These are phyloP conservation scores for Trissolcus basalis DNA, from an alignment of 1,140 invertebrate species.

Conservation along the genomic window DNA sequence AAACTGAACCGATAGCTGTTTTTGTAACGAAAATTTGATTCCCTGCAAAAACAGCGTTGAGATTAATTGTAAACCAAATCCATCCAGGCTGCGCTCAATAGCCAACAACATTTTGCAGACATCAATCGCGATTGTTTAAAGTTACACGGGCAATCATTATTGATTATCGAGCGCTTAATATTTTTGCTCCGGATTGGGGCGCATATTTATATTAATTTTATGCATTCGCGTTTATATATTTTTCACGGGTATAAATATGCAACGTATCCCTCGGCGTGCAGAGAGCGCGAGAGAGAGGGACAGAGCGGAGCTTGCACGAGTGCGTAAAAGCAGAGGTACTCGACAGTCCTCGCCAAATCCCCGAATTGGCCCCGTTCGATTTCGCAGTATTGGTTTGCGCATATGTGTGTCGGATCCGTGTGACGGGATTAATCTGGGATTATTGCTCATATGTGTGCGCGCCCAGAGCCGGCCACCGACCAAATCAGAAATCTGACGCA, in stretches of 20 bases:
- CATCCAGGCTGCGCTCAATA: constrained; percentile 4
- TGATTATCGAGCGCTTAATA: constrained; percentile 1
- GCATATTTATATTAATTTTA: constrained; percentile 45
- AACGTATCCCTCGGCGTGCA: not conserved
- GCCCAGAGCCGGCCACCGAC: constrained; percentile 59
- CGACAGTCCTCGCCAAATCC: constrained; percentile 45
- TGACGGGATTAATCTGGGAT: constrained; percentile 46
- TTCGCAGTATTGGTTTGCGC: constrained; percentile 35
- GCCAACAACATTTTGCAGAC: not conserved
- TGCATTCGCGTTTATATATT: constrained; percentile 20
- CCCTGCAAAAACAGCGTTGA: too few species aligned
- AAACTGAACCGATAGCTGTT: too few species aligned
- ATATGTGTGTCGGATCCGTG: constrained; percentile 43
- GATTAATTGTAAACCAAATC: too few species aligned
- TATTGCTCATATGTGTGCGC: constrained; percentile 60
- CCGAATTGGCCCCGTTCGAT: constrained; percentile 49
- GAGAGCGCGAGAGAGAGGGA: too few species aligned
- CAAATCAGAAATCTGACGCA: constrained; percentile 74
- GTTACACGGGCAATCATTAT: constrained; percentile 8
- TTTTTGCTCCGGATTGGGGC: constrained; percentile 1
- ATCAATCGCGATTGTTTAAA: constrained; percentile 2
- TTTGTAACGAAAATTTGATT: too few species aligned
- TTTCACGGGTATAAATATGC: constrained; percentile 27
- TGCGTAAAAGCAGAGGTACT: constrained; percentile 28
- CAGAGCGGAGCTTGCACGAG: constrained; percentile 7